These are phyloP conservation scores for Pantherophis vulpinus DNA, from an alignment of 2,797 vertebrate species.

Conservation along the genomic window DNA sequence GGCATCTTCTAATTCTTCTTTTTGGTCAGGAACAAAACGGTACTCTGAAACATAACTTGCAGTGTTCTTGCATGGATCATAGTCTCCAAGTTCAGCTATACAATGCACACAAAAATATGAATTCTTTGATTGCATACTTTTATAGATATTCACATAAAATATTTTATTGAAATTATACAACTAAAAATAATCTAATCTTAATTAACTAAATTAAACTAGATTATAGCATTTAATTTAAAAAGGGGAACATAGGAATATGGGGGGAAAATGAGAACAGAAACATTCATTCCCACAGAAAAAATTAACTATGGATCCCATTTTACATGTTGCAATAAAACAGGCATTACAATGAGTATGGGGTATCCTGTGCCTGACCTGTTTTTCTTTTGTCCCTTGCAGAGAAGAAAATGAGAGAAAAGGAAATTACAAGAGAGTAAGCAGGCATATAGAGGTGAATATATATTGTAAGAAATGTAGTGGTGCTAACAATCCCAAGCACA, in stretches of 20 bases:
- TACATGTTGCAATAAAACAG: background rate
- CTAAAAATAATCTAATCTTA: background rate
- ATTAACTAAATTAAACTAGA: background rate
- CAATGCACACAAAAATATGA: conserved; percentile 31
- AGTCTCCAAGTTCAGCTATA: conserved; percentile 87
- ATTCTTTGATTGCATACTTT: background rate
- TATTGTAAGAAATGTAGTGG: background rate
- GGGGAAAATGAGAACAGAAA: background rate
- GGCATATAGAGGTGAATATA: background rate
- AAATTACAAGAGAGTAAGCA: background rate
- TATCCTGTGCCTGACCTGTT: background rate
- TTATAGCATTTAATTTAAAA: background rate
- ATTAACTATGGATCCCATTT: background rate
- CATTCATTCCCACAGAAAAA: background rate
- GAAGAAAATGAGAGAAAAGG: background rate
- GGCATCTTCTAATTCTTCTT: conserved; percentile 83
- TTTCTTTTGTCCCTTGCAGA: background rate
- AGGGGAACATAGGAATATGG: background rate
- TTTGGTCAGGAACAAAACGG: conserved; percentile 87
- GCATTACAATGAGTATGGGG: background rate
- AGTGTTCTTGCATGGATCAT: conserved; percentile 80
- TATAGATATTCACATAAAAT: background rate
- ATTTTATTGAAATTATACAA: background rate
- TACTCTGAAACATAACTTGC: conserved; percentile 84
- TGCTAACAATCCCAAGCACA: background rate